phyloP scores from a whole-genome alignment of 2,113 vertebrate genomes.

The Nesogale talazaci region DNA sequence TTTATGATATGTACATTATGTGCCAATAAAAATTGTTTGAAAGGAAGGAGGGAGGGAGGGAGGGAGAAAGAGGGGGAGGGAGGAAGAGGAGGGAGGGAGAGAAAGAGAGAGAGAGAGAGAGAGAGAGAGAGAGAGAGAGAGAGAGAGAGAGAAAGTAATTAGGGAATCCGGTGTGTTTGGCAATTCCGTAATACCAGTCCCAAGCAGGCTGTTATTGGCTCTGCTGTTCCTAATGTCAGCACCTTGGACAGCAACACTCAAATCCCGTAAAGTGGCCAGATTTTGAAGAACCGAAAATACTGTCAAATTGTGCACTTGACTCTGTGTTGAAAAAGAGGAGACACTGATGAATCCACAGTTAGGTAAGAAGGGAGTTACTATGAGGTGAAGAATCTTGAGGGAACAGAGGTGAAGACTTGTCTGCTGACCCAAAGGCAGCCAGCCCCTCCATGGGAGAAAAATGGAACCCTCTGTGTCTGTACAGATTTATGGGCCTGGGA shows the following conservation, averaged over 20 bases:
- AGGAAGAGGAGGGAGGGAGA: too few relatives aligned
- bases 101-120: too few relatives aligned
- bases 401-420: neutral
- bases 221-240: neutral
- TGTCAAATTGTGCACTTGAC: neutral
- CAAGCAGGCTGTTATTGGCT: neutral
- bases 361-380: neutral
- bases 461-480: neutral
- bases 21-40: too few relatives aligned
- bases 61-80: too few relatives aligned
- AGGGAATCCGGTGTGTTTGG: neutral
- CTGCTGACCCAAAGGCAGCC: neutral
- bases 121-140: too few relatives aligned
- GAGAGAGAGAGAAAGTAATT: too few relatives aligned
- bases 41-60: too few relatives aligned
- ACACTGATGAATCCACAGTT: neutral
- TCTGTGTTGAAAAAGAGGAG: constrained; percentile 26
- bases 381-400: neutral
- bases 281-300: constrained; percentile 4
- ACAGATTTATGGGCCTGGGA: neutral
- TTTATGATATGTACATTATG: too few relatives aligned
- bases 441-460: neutral
- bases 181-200: neutral
- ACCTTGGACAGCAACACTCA: constrained; percentile 57
- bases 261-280: neutral